Conservation (phyloP, 2,113 vertebrate genomes). For the Tympanuchus pallidicinctus region DNA sequence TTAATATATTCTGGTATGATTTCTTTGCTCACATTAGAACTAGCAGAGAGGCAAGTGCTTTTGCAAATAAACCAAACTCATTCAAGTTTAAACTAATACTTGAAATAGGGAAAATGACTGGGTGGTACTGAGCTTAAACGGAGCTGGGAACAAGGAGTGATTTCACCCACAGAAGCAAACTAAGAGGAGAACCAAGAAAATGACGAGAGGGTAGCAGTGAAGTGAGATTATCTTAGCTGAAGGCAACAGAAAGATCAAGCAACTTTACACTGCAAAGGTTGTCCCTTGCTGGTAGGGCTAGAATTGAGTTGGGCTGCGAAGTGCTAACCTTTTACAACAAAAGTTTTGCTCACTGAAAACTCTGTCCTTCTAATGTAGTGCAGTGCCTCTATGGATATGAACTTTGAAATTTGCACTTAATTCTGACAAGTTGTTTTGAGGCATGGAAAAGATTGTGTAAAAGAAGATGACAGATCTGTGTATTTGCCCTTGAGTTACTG, state of each 20-base stretch:
- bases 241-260: not conserved
- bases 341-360: constrained; percentile 41
- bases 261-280: not conserved
- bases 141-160: not conserved
- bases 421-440: constrained; percentile 40
- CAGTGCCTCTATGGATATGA: not conserved
- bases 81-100: not conserved
- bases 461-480: not conserved
- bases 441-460: not conserved
- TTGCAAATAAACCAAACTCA: not conserved
- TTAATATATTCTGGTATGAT: not conserved
- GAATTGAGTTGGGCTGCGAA: not conserved
- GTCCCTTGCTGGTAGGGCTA: not conserved
- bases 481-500: not conserved
- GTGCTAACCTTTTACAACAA: constrained; percentile 1
- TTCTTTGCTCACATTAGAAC: not conserved
- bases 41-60: not conserved
- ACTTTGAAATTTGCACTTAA: constrained; percentile 25
- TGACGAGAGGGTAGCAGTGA: not conserved
- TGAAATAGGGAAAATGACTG: not conserved
- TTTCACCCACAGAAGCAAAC: not conserved
- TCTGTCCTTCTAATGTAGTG: constrained; percentile 38
- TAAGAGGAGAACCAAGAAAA: not conserved
- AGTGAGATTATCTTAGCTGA: not conserved
- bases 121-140: not conserved